Evolutionary conservation across 1,140 invertebrate genomes (phyloP).

Genomic region (Zaprionus capensis): DNA sequence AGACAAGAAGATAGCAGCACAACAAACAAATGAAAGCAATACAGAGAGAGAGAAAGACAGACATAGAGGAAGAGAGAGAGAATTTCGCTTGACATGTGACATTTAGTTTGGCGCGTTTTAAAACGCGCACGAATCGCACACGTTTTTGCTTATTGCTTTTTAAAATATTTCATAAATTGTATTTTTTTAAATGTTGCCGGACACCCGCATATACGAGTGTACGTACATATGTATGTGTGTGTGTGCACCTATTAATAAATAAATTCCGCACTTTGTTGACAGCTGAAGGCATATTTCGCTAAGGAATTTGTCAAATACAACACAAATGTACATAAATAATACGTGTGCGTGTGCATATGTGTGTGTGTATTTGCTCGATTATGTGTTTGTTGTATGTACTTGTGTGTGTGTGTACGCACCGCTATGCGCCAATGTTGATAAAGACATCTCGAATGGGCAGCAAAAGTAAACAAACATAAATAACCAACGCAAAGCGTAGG

Average conservation of each 20-base stretch:
- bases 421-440: slow-evolving; percentile 33
- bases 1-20: neutral
- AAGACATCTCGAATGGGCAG: slow-evolving; percentile 39
- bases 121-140: slow-evolving; percentile 39
- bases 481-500: slow-evolving; percentile 9
- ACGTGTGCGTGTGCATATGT: slow-evolving; percentile 13
- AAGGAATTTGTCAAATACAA: slow-evolving; percentile 41
- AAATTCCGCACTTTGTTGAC: slow-evolving; percentile 59
- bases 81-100: slow-evolving; percentile 41
- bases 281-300: slow-evolving; percentile 51
- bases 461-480: slow-evolving; percentile 48
- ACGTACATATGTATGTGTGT: slow-evolving; percentile 5
- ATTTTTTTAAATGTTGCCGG: slow-evolving; percentile 24
- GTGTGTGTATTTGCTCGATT: slow-evolving; percentile 7
- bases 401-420: slow-evolving; percentile 8
- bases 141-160: slow-evolving; percentile 34
- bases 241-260: slow-evolving; percentile 44
- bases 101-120: slow-evolving; percentile 19
- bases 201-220: slow-evolving; percentile 2
- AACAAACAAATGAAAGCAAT: neutral
- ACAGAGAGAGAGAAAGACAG: slow-evolving; percentile 1
- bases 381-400: neutral
- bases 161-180: slow-evolving; percentile 27
- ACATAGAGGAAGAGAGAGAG: neutral
- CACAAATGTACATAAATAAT: slow-evolving; percentile 5